Percentiles rank a stretch among this genome's conserved stretches.
phyloP scores from a whole-genome alignment of 1,140 invertebrate genomes.

The Ruditapes philippinarum region DNA sequence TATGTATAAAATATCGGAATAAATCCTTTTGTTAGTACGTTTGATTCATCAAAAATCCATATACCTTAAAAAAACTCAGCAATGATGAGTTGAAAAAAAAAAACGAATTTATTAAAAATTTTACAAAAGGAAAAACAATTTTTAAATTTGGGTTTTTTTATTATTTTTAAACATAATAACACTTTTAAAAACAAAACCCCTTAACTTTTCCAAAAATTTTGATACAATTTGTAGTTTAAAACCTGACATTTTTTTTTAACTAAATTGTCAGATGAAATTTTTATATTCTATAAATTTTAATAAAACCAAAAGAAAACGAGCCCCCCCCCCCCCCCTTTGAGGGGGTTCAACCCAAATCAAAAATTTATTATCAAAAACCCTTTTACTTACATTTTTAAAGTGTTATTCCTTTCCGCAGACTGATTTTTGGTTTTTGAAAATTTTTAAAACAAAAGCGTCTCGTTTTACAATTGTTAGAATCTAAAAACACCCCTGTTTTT shows the following conservation, averaged over 20 bases:
- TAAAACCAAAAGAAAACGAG: too few species aligned
- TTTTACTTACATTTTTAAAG: not conserved
- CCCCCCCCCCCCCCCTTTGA: too few species aligned
- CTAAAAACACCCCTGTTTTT: not conserved
- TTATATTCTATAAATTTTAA: too few species aligned
- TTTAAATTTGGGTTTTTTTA: not conserved
- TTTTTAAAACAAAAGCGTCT: not conserved
- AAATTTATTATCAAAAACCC: too few species aligned
- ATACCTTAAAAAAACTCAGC: not conserved
- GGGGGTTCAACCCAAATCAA: too few species aligned
- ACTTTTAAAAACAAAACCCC: too few species aligned
- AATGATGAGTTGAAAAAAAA: not conserved
- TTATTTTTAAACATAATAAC: too few species aligned
- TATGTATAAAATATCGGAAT: conserved; percentile 10
- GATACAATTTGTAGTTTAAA: too few species aligned
- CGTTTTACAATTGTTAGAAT: not conserved
- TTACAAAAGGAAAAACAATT: not conserved
- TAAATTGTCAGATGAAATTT: too few species aligned
- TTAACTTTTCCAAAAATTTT: too few species aligned
- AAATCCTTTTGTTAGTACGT: not conserved
- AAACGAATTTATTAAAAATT: too few species aligned
- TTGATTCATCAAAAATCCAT: not conserved
- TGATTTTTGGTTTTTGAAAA: not conserved
- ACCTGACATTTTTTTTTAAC: too few species aligned
- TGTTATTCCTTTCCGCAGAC: not conserved